Base-by-base conservation (phyloP, 2,113 vertebrate genomes). In the Parus major region DNA sequence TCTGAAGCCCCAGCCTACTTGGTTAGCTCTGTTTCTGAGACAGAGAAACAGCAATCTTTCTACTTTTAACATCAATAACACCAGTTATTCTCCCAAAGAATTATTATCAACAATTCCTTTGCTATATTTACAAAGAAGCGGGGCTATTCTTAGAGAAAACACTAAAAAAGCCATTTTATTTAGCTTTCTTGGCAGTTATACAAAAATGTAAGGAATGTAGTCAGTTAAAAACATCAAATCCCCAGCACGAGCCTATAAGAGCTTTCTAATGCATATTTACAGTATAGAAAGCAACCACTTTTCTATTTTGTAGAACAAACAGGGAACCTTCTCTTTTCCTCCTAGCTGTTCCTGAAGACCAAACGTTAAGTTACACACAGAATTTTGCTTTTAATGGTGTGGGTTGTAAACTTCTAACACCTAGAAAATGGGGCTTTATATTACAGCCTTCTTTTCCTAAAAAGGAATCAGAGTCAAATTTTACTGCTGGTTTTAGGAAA, bases 181-280 rank as follows among this genome's bases (percentile, higher is more conserved):
- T 98, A 90, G 96, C 98, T 98, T 98, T 98, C 98, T 98, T 99
- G 98, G 98, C 98, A 98, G 97, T 95, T 97, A 96, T 95, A 98
- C 98, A 98, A 99, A 98, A 99, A 98, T 97, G 98, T 97, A 94
- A 94, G 97, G 98, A 98, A 99, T 98, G 98, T 76, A 96, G 98
- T 76, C 97, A 97, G 98, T 98, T 96, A 98, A 98, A 98, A 98
- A 98, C 98, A 98, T 96, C 97, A 97, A 97, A 97, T 96, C 94
- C 96, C 93, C 90, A 96, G 96, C 96, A 97, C 92, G 82, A 97
- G 97, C 95, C 96, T 92, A 88, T 97, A 96, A 97, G 97, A 97
- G 95, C 83, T 97, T 97, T 95, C 92, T 97, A 97, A 98, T 96
- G 94, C 96, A 93, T 95, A 97, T 97, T 97, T 97, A 97, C 97